Percentiles rank a stretch among this genome's conserved stretches.
These are phyloP conservation scores for Ectemnius lituratus DNA, from an alignment of 2,888 invertebrate species.

Conservation along the genomic window DNA sequence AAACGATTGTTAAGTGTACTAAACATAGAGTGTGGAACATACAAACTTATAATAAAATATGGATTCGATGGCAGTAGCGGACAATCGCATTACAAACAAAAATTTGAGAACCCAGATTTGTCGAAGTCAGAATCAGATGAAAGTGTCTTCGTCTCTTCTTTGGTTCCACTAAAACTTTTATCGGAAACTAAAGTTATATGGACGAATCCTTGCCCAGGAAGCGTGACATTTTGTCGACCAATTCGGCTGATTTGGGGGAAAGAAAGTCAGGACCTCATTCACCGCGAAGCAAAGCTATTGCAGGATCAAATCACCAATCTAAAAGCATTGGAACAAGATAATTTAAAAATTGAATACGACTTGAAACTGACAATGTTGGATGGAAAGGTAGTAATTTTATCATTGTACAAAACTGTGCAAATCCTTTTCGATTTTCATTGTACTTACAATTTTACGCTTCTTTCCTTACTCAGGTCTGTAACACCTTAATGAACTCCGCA, in stretches of 20 bases:
- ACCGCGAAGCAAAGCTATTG: neutral
- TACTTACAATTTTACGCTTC: no score
- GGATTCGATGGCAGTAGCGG: neutral
- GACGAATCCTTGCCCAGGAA: constrained; percentile 1
- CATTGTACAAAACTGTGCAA: neutral
- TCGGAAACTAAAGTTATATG: neutral
- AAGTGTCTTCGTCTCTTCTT: neutral
- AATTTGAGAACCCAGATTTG: neutral
- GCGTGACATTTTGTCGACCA: neutral
- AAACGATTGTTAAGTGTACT: neutral
- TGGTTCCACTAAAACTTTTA: neutral
- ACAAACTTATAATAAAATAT: no score
- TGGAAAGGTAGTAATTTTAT: no score
- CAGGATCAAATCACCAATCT: neutral
- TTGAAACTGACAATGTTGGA: neutral
- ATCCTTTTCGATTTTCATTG: no score
- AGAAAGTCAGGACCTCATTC: neutral
- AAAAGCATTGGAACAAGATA: neutral
- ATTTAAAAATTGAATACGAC: neutral
- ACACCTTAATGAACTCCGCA: no score
- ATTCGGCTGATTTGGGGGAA: neutral
- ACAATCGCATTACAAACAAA: neutral
- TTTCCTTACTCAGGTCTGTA: no score
- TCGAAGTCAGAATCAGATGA: neutral
- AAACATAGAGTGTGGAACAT: neutral